phyloP scores from a whole-genome alignment of 2,888 invertebrate genomes.

The Dicyrtomina minuta region DNA sequence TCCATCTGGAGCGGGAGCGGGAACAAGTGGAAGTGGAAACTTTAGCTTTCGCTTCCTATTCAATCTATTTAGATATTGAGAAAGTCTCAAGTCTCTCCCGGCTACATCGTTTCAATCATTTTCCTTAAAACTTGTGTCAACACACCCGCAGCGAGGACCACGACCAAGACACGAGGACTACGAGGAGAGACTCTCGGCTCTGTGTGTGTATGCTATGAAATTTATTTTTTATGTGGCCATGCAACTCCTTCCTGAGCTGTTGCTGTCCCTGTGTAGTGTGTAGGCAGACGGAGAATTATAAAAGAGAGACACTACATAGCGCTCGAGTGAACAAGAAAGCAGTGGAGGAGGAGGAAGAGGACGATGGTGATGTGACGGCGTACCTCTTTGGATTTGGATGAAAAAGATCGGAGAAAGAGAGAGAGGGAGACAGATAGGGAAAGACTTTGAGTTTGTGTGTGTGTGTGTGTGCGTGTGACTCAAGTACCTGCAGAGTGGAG shows the following conservation, averaged over 20 bases:
- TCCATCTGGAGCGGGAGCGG: too few species aligned
- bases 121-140: constrained; percentile 31
- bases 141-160: constrained; percentile 13
- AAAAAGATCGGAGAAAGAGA: neutral
- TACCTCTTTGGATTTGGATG: neutral
- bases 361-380: neutral
- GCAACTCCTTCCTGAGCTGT: neutral
- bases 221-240: too few species aligned
- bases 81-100: neutral
- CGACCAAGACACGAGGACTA: neutral
- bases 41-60: too few species aligned
- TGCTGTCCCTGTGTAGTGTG: neutral
- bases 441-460: neutral
- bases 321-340: neutral
- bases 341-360: neutral
- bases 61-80: too few species aligned
- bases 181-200: neutral
- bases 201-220: constrained; percentile 3
- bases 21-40: too few species aligned
- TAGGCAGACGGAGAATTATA: neutral
- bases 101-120: constrained; percentile 32
- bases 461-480: constrained; percentile 1
- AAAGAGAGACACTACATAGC: neutral
- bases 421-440: constrained; percentile 11
- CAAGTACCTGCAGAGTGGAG: constrained; percentile 28